Evolutionary conservation across 2,113 vertebrate genomes (phyloP).

Genomic region (Candoia aspera): DNA sequence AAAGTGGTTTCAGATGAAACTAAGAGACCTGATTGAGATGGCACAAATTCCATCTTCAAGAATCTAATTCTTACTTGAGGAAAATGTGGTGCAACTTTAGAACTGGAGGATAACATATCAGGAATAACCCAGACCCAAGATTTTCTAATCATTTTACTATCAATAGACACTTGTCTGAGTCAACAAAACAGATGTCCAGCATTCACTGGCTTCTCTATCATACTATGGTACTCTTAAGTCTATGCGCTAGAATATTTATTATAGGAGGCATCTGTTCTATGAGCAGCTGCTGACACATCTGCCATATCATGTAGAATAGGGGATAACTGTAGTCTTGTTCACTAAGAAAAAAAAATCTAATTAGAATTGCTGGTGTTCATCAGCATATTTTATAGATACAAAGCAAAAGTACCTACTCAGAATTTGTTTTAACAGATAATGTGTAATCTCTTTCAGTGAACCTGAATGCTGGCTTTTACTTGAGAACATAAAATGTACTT

Average conservation of each 20-base stretch:
- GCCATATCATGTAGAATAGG: not conserved
- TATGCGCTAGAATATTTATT: not conserved
- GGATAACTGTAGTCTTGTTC: not conserved
- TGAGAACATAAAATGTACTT: not conserved
- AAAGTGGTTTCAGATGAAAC: not conserved
- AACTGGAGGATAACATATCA: not conserved
- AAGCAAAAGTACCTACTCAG: not conserved
- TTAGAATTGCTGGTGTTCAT: not conserved
- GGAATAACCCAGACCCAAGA: not conserved
- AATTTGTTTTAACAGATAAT: not conserved
- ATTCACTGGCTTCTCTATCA: constrained; percentile 25
- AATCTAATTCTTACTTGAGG: constrained; percentile 19
- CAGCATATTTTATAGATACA: not conserved
- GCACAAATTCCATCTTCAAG: constrained; percentile 9
- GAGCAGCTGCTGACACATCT: constrained; percentile 33
- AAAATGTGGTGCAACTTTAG: constrained; percentile 20
- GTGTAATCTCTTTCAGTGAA: not conserved
- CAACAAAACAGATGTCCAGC: not conserved
- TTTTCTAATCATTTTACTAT: not conserved
- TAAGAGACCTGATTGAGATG: constrained; percentile 33
- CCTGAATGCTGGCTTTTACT: not conserved
- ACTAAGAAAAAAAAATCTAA: not conserved
- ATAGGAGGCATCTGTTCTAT: constrained; percentile 34
- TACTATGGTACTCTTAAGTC: not conserved
- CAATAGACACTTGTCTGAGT: constrained; percentile 15